Evolutionary conservation across 2,113 vertebrate species (phyloP).

Genomic region (Mesocricetus auratus): DNA sequence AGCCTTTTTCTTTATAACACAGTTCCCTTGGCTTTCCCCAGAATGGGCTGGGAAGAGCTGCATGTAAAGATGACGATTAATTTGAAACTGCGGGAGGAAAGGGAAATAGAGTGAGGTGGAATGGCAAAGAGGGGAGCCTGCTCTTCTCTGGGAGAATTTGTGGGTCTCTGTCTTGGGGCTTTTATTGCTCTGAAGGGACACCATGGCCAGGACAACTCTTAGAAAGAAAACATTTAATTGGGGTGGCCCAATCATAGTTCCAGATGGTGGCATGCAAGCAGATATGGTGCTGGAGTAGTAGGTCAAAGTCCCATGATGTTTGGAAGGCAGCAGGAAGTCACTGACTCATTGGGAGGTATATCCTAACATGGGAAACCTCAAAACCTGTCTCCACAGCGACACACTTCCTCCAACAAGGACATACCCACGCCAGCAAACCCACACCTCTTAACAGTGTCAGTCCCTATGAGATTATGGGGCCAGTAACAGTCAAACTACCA

Average conservation of each 20-base stretch:
- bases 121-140: neutral
- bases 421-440: neutral
- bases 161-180: neutral
- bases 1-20: slow-evolving; percentile 11
- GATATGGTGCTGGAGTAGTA: neutral
- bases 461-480: neutral
- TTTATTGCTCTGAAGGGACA: neutral
- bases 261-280: neutral
- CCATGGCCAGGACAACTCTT: neutral
- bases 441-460: neutral
- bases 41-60: neutral
- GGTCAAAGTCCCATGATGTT: neutral
- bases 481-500: neutral
- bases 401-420: neutral
- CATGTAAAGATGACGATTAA: neutral
- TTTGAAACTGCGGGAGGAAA: neutral
- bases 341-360: neutral
- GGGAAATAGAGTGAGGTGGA: neutral
- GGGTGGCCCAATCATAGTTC: neutral
- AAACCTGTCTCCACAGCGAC: neutral
- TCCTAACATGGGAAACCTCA: neutral
- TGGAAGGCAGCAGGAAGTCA: neutral
- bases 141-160: rapidly evolving
- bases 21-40: neutral
- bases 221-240: neutral